A percentile compares a stretch with the other conserved stretches of the same genome.
phyloP scores from a whole-genome alignment of 2,797 vertebrate genomes.

The Galaxias olidus region DNA sequence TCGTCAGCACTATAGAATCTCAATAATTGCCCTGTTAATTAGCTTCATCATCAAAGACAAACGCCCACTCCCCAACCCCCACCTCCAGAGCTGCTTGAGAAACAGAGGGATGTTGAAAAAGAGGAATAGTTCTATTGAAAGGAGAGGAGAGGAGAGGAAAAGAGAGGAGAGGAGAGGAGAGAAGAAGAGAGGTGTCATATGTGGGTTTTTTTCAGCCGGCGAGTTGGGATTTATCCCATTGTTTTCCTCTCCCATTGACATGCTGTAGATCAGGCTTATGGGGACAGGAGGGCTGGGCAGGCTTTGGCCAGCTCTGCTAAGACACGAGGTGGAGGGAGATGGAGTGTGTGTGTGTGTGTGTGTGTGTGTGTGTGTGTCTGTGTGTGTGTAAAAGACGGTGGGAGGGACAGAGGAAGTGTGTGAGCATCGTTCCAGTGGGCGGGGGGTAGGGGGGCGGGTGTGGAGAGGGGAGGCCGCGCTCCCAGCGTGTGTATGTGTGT shows the following conservation, averaged over 20 bases:
- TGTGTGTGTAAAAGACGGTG: neutral
- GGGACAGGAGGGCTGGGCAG: conserved; percentile 13
- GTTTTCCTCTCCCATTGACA: conserved; percentile 49
- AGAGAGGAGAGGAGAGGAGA: neutral
- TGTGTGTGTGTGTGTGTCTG: conserved; percentile 35
- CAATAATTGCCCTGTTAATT: conserved; percentile 73
- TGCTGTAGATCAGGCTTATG: conserved; percentile 29
- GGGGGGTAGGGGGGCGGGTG: neutral
- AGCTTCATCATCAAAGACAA: conserved; percentile 61
- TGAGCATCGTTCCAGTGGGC: neutral
- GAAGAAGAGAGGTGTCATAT: neutral
- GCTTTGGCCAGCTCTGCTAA: too few species aligned
- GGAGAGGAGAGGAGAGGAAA: neutral
- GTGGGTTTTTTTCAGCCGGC: too few species aligned
- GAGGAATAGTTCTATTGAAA: conserved; percentile 10
- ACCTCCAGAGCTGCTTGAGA: conserved; percentile 62
- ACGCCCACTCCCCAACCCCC: conserved; percentile 16
- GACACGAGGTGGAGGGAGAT: too few species aligned
- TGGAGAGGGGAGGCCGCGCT: neutral
- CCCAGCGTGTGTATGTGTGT: conserved; percentile 17
- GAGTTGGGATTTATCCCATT: conserved; percentile 54
- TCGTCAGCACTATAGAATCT: conserved; percentile 55
- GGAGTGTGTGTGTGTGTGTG: neutral
- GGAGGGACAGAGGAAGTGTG: conserved; percentile 2
- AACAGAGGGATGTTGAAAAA: conserved; percentile 22